These are phyloP conservation scores for Otus scops DNA, from an alignment of 2,797 vertebrate genomes.

Conservation along the genomic window DNA sequence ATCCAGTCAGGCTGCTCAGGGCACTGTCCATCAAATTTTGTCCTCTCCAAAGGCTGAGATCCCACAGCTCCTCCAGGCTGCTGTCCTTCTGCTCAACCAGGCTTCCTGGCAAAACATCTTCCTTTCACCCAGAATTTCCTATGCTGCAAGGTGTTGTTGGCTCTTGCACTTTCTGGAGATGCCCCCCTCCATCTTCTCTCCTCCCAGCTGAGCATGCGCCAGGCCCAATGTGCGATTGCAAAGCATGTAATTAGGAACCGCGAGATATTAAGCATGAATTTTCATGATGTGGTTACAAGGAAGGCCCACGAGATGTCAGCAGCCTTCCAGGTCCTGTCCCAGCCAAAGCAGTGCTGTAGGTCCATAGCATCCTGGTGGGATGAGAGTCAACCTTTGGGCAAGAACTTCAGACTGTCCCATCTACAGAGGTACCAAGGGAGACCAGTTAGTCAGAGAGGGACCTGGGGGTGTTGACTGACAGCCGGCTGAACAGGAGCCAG, in stretches of 20 bases:
- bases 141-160: neutral
- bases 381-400: neutral
- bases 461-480: too few species aligned
- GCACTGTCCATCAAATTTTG: neutral
- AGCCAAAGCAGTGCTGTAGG: neutral
- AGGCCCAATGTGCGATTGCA: rapidly evolving
- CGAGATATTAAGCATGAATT: neutral
- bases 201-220: rapidly evolving
- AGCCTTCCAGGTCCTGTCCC: neutral
- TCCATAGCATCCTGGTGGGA: neutral
- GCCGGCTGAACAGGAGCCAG: too few species aligned
- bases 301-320: constrained; percentile 52
- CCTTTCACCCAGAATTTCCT: neutral
- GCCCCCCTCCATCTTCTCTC: neutral
- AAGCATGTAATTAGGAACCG: rapidly evolving
- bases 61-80: neutral
- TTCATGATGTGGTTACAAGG: neutral
- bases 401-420: neutral
- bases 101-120: neutral
- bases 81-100: neutral
- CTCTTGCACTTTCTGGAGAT: neutral
- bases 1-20: neutral
- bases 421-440: too few species aligned
- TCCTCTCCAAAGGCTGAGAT: neutral
- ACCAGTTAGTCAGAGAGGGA: too few species aligned